Evolutionary conservation across 2,888 invertebrate genomes (phyloP).

Genomic region (Drosophila nigricruria): DNA sequence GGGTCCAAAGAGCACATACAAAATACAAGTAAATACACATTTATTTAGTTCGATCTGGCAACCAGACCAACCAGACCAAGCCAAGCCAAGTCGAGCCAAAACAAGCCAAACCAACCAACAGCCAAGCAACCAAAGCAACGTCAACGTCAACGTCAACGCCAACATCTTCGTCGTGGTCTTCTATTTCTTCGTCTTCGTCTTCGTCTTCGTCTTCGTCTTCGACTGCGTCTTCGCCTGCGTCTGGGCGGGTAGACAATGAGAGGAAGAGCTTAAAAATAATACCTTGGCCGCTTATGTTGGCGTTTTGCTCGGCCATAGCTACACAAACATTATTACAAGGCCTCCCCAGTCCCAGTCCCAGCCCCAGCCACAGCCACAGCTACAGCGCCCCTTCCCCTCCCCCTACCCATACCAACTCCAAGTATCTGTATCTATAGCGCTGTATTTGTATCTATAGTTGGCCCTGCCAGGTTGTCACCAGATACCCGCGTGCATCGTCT

Average conservation of each 20-base stretch:
- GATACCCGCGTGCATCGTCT: constrained; percentile 61
- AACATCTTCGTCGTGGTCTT: constrained; percentile 19
- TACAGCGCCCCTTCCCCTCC: constrained; percentile 22
- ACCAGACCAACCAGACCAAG: constrained; percentile 9
- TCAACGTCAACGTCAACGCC: constrained; percentile 15
- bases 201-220: constrained; percentile 23
- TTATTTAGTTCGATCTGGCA: constrained; percentile 74
- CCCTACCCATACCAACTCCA: not conserved
- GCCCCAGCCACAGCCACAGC: not conserved
- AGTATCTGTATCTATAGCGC: constrained; percentile 33
- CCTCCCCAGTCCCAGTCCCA: not conserved
- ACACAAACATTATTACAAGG: constrained; percentile 43
- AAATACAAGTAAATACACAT: constrained; percentile 69
- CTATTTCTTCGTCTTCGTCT: constrained; percentile 18
- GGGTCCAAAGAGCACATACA: constrained; percentile 24
- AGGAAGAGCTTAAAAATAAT: constrained; percentile 81
- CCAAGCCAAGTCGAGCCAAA: constrained; percentile 7
- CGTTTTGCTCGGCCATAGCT: constrained; percentile 63
- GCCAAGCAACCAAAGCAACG: constrained; percentile 2
- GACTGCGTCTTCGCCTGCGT: constrained; percentile 25
- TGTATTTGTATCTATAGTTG: constrained; percentile 38
- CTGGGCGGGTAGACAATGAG: constrained; percentile 72
- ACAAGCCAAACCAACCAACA: constrained; percentile 6
- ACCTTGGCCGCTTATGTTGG: constrained; percentile 77
- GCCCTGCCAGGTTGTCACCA: constrained; percentile 56